phyloP scores from a whole-genome alignment of 2,797 vertebrate species.

The Capromys pilorides region DNA sequence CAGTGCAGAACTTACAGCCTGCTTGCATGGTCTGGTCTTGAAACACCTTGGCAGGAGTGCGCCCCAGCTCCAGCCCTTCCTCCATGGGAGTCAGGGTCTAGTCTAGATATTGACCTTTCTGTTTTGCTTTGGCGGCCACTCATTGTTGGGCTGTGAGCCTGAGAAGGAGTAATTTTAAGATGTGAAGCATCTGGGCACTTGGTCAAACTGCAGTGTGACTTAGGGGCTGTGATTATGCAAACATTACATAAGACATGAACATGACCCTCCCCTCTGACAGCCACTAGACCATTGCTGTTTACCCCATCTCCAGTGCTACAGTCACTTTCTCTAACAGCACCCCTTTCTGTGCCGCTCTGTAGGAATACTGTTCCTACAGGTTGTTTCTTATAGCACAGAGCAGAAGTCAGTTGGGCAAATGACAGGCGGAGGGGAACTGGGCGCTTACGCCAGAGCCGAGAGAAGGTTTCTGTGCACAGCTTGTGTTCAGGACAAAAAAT shows the following conservation, averaged over 20 bases:
- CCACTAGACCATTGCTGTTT: not conserved
- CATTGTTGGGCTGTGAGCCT: not conserved
- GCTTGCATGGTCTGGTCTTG: not conserved
- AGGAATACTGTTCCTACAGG: not conserved
- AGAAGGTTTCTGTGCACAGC: not conserved
- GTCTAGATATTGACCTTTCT: not conserved
- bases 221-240: not conserved
- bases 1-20: not conserved
- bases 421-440: not conserved
- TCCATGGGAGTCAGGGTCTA: not conserved
- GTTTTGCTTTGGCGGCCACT: not conserved
- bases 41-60: not conserved
- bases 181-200: not conserved
- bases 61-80: not conserved
- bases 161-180: constrained; percentile 11
- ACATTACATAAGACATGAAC: not conserved
- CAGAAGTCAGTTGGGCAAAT: not conserved
- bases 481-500: not conserved
- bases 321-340: not conserved
- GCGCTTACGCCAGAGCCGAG: not conserved
- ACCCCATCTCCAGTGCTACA: not conserved
- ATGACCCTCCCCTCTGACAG: not conserved
- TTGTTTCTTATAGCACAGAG: not conserved
- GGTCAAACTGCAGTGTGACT: not conserved
- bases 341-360: not conserved